Conservation (phyloP, 2,888 invertebrate species). For the Lasioglossum pauxillum region DNA sequence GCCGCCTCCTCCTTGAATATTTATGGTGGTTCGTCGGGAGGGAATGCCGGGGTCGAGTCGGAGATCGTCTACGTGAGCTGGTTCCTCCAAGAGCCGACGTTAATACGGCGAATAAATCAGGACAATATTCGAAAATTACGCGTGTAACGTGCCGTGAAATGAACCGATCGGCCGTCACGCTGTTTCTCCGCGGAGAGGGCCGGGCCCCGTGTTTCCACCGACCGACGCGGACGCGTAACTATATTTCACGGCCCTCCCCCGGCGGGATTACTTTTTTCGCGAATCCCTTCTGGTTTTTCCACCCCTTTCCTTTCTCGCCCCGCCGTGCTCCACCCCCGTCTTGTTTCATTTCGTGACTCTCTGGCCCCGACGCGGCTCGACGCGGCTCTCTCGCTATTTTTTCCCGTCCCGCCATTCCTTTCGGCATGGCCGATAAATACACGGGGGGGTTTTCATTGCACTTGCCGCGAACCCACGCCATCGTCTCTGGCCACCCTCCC, state of each 20-base stretch:
- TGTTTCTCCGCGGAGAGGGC: slow-evolving; percentile 2
- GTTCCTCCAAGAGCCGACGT: slow-evolving; percentile 29
- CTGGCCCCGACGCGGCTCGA: background rate
- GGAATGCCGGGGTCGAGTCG: slow-evolving; percentile 21
- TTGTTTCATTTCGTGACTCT: slow-evolving; percentile 49
- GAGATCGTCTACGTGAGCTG: slow-evolving; percentile 24
- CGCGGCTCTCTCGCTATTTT: slow-evolving; percentile 18
- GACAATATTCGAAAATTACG: slow-evolving; percentile 70
- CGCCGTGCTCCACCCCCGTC: background rate
- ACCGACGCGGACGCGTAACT: slow-evolving; percentile 57
- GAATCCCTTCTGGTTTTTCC: background rate
- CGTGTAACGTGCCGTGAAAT: slow-evolving; percentile 76
- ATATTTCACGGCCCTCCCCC: slow-evolving; percentile 59
- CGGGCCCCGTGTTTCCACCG: slow-evolving; percentile 29
- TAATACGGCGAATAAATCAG: slow-evolving; percentile 75
- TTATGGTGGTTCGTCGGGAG: slow-evolving; percentile 54
- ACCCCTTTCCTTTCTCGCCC: slow-evolving; percentile 12
- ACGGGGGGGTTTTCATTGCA: slow-evolving; percentile 53
- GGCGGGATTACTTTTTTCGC: slow-evolving; percentile 43
- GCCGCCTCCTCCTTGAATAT: slow-evolving; percentile 65
- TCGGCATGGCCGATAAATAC: slow-evolving; percentile 60
- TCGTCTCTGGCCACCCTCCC: slow-evolving; percentile 40
- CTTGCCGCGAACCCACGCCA: slow-evolving; percentile 43
- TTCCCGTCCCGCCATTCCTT: slow-evolving; percentile 18
- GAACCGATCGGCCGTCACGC: slow-evolving; percentile 71